Evolutionary conservation across 2,797 vertebrate species (phyloP).

Genomic region (Gymnopithys bicolor): DNA sequence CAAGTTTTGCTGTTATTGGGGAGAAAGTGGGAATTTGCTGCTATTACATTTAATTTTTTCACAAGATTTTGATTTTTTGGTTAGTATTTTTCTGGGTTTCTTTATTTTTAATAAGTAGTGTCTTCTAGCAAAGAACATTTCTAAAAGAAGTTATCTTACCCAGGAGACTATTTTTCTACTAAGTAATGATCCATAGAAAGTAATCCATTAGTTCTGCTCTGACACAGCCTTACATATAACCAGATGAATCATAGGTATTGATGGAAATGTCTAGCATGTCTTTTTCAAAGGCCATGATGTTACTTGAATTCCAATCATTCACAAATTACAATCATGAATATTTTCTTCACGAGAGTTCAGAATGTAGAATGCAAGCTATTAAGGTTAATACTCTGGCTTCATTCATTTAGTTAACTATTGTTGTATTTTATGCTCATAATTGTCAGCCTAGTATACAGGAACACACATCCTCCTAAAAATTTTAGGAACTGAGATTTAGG

Average conservation of each 20-base stretch:
- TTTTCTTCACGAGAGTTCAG: background rate
- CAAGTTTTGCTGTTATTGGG: background rate
- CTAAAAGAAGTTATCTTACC: background rate
- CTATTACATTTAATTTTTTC: background rate
- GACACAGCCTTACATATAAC: background rate
- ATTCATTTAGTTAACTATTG: background rate
- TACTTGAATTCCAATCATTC: background rate
- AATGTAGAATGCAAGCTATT: background rate
- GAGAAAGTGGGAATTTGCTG: background rate
- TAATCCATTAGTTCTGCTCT: background rate
- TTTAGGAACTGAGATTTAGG: background rate
- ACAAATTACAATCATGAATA: background rate
- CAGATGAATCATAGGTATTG: background rate
- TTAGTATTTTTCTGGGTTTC: background rate
- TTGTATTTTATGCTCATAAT: background rate
- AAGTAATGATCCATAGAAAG: background rate
- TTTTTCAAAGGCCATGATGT: background rate
- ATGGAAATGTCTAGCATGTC: background rate
- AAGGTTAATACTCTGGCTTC: background rate
- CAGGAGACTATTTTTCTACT: background rate
- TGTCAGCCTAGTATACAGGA: background rate
- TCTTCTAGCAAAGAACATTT: background rate
- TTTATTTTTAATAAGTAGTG: background rate
- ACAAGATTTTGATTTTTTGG: background rate
- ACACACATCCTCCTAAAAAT: background rate